Conservation (phyloP, 2,113 vertebrate species). For the Callorhinus ursinus region DNA sequence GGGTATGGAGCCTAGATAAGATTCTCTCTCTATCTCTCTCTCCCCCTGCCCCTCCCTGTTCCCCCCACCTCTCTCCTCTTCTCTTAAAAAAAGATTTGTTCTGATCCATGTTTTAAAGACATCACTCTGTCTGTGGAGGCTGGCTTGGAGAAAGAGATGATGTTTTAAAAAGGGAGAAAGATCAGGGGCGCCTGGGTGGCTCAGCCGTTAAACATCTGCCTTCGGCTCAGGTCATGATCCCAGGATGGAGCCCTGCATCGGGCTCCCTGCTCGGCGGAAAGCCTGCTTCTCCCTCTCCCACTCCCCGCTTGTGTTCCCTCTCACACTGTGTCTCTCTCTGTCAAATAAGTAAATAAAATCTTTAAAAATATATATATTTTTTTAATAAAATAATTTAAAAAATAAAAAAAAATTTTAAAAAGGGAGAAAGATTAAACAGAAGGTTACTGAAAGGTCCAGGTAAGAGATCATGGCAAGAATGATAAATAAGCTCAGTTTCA, state of each 20-base stretch:
- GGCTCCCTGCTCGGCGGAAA: no score
- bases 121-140: background rate
- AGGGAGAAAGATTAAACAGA: background rate
- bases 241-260: no score
- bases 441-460: background rate
- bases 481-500: constrained; percentile 32
- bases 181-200: background rate
- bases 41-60: background rate
- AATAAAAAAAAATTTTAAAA: background rate
- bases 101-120: background rate
- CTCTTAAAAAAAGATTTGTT: background rate
- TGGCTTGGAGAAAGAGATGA: background rate
- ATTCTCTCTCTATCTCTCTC: background rate
- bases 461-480: background rate
- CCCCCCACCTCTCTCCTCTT: background rate
- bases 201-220: no score
- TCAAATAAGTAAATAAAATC: no score
- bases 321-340: no score
- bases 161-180: background rate
- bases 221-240: no score
- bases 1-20: background rate
- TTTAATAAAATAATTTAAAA: no score
- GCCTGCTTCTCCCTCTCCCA: no score
- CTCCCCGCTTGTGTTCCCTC: no score
- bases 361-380: no score